Conservation (phyloP, 2,888 invertebrate genomes). For the Oxyscelio sp. region DNA sequence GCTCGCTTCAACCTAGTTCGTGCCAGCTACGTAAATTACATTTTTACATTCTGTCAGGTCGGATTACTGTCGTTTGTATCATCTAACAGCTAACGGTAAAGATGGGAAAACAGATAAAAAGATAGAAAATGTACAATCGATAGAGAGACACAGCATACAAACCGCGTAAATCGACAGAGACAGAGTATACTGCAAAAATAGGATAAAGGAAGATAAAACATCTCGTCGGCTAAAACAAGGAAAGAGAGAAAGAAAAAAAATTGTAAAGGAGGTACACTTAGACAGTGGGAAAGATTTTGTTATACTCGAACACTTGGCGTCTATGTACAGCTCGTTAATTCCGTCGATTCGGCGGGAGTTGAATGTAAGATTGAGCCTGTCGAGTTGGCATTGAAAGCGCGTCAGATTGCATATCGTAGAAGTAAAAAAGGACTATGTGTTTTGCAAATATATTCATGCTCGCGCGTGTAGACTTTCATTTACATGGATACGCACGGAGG, state of each 20-base stretch:
- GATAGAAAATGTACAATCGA: conserved; percentile 33
- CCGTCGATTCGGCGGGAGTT: no score
- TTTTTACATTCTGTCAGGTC: conserved; percentile 42
- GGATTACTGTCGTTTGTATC: conserved; percentile 49
- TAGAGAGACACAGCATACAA: conserved; percentile 22
- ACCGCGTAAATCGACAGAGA: conserved; percentile 24
- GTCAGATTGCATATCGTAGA: no score
- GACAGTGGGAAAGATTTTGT: conserved; percentile 43
- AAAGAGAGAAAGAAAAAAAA: no score
- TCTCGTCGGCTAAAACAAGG: no score
- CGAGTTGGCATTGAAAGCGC: conserved; percentile 55
- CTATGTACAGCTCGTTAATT: conserved; percentile 63
- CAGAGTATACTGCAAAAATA: conserved; percentile 4
- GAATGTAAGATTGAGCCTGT: conserved; percentile 32
- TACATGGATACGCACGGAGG: conserved; percentile 70
- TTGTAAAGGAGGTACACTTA: conserved; percentile 38
- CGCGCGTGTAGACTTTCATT: conserved; percentile 72
- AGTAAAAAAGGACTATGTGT: conserved; percentile 42
- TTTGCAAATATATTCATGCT: conserved; percentile 63
- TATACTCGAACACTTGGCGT: conserved; percentile 34
- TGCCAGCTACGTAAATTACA: conserved; percentile 33
- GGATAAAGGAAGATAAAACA: no score
- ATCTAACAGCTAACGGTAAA: conserved; percentile 13
- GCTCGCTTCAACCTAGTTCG: conserved; percentile 23
- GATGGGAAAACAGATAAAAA: conserved; percentile 43